Evolutionary conservation across 1,140 invertebrate genomes (phyloP).

Genomic region (Drosophila mayri): DNA sequence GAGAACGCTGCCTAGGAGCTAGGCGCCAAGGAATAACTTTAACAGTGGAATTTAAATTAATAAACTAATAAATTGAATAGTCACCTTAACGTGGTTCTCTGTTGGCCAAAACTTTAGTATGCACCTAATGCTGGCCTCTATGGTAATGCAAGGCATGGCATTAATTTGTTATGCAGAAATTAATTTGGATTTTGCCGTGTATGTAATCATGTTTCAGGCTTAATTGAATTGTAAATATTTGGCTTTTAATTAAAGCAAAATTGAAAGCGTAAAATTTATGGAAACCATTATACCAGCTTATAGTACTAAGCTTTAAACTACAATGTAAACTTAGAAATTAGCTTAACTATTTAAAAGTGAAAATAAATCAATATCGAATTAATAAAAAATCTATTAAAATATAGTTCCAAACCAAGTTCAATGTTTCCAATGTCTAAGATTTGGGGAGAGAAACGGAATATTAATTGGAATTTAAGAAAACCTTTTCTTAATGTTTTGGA

Average conservation of each 20-base stretch:
- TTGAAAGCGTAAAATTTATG: not conserved
- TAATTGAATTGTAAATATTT: constrained; percentile 19
- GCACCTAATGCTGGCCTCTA: not conserved
- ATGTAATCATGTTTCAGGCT: constrained; percentile 3
- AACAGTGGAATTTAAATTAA: not conserved
- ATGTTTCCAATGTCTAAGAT: not conserved
- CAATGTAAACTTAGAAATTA: constrained; percentile 1
- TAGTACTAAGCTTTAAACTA: not conserved
- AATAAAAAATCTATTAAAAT: not conserved
- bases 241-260: constrained; percentile 10
- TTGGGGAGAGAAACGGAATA: not conserved
- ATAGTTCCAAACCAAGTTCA: not conserved
- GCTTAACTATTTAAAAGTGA: not conserved
- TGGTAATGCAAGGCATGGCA: constrained; percentile 6
- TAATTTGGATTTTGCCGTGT: constrained; percentile 5
- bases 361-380: not conserved
- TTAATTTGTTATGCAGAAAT: constrained; percentile 14
- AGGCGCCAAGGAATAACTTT: not conserved
- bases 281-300: not conserved
- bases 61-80: not conserved
- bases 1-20: not conserved
- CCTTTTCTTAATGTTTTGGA: too few relatives aligned
- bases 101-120: not conserved
- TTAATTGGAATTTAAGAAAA: not conserved
- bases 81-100: not conserved